Conservation (phyloP, 23 tunicate genomes). For the Styela clava region DNA sequence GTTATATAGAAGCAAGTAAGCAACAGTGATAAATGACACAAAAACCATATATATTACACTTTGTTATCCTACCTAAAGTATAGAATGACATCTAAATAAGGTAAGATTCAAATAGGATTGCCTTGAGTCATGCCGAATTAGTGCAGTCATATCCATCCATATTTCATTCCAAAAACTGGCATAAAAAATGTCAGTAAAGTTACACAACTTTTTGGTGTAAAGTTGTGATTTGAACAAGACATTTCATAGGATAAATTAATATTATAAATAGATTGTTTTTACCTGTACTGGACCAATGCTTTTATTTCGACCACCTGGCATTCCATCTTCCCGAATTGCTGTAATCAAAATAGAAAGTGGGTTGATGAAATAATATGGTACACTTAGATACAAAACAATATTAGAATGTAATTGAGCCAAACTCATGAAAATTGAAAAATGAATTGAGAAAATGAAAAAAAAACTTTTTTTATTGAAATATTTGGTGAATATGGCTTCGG, state of each 20-base stretch:
- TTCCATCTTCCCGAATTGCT: constrained; percentile 99
- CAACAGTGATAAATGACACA: no score
- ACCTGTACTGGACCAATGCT: constrained; percentile 96
- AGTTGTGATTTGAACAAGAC: background rate
- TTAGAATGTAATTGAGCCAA: background rate
- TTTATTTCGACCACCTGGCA: constrained; percentile 99
- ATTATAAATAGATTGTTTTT: background rate
- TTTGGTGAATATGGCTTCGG: no score
- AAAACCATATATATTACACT: no score
- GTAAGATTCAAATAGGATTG: background rate
- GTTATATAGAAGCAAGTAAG: no score
- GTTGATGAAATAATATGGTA: background rate
- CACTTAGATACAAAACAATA: background rate
- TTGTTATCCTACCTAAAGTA: no score
- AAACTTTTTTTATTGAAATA: background rate
- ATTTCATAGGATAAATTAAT: background rate
- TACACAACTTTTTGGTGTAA: no score
- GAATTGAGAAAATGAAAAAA: background rate
- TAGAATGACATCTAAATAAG: background rate
- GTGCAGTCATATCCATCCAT: no score
- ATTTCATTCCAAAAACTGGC: background rate
- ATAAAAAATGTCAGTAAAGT: no score
- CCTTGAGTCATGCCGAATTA: background rate
- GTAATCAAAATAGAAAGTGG: constrained; percentile 9
- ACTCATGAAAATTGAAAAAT: background rate